phyloP scores from a whole-genome alignment of 2,113 vertebrate genomes.

The Nesoenas mayeri region DNA sequence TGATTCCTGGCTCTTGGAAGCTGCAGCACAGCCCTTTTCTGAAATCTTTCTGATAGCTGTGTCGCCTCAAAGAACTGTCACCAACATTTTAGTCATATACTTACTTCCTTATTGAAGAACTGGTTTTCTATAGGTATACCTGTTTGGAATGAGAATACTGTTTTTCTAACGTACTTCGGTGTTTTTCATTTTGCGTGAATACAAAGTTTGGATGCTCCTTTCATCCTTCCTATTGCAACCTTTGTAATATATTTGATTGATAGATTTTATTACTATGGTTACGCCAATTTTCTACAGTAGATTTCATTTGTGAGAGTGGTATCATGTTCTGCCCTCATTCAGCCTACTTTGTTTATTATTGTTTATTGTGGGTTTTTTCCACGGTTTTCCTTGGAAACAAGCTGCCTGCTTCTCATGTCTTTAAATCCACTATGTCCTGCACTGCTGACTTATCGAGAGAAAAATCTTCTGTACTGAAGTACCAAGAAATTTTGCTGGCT shows the following conservation, averaged over 20 bases:
- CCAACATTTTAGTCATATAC: neutral
- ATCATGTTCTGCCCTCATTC: neutral
- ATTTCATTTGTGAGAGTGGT: conserved; percentile 8
- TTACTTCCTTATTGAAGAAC: neutral
- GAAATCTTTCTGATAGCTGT: neutral
- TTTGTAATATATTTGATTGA: conserved; percentile 45
- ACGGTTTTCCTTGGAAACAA: neutral
- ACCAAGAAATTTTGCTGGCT: neutral
- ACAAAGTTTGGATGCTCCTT: neutral
- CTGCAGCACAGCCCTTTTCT: neutral
- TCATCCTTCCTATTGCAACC: neutral
- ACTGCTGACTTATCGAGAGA: neutral
- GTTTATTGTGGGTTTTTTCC: neutral
- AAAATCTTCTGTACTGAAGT: neutral
- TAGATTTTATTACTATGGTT: conserved; percentile 42
- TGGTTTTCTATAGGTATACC: neutral
- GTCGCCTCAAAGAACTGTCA: neutral
- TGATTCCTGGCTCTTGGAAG: neutral
- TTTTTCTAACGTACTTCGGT: neutral
- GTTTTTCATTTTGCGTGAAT: neutral
- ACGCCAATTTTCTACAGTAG: neutral
- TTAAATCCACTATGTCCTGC: neutral
- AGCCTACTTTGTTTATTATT: conserved; percentile 9
- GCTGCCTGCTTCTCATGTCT: neutral
- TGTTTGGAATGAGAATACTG: neutral